Percentiles rank a stretch among this genome's conserved stretches.
Evolutionary conservation across 2,113 vertebrate species (phyloP).

Genomic region (Promerops cafer): DNA sequence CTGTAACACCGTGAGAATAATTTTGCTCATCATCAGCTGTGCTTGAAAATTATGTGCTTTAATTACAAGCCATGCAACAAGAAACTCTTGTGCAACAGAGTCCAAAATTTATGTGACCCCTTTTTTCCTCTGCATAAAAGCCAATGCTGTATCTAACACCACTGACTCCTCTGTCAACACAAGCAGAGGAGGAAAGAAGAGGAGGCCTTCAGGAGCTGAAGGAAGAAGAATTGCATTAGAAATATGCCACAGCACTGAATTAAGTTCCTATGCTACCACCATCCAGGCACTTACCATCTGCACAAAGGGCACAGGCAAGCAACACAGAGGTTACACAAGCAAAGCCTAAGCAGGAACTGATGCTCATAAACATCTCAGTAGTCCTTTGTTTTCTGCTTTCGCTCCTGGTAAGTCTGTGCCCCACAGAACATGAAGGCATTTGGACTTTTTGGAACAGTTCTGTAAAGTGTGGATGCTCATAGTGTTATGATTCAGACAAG

Average conservation of each 20-base stretch:
- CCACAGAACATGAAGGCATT: background rate
- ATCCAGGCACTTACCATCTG: background rate
- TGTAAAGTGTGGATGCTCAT: background rate
- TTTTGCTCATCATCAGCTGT: background rate
- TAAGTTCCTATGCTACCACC: background rate
- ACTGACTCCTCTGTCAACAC: background rate
- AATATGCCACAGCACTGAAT: background rate
- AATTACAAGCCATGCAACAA: background rate
- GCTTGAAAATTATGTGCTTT: background rate
- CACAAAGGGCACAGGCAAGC: background rate
- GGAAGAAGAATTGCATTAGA: background rate
- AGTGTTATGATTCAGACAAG: background rate
- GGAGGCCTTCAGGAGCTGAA: background rate
- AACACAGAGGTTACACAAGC: background rate
- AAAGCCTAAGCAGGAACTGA: background rate
- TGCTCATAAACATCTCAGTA: background rate
- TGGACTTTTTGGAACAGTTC: background rate
- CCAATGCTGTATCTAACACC: background rate
- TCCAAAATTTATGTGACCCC: background rate
- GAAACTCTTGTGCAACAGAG: background rate
- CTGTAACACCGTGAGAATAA: background rate
- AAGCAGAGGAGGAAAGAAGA: background rate
- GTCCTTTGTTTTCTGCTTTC: background rate
- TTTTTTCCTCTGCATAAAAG: background rate
- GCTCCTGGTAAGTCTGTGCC: background rate